Evolutionary conservation across 2,797 vertebrate genomes (phyloP).

Genomic region (Botia kubotai): DNA sequence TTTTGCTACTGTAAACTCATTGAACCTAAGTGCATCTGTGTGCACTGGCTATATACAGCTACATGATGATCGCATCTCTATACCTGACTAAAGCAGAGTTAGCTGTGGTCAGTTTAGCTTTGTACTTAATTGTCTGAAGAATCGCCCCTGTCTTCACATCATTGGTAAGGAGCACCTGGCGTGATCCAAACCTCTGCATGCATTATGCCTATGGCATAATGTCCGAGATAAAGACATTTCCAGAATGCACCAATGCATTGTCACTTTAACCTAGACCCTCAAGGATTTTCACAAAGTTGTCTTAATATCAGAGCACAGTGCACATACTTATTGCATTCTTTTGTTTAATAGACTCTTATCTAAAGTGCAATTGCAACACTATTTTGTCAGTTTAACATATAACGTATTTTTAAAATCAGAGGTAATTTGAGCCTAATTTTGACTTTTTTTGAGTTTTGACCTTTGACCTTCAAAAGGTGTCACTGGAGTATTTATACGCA

Average conservation of each 20-base stretch:
- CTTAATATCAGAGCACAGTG: background rate
- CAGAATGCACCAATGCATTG: too few species aligned
- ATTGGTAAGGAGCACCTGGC: background rate
- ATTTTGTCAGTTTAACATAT: too few species aligned
- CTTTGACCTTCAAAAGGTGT: background rate
- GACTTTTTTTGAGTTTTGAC: background rate
- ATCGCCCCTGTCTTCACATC: background rate
- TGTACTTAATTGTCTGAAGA: background rate
- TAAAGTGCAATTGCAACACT: too few species aligned
- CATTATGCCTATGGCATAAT: constrained; percentile 18
- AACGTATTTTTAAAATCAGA: too few species aligned
- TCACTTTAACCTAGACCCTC: too few species aligned
- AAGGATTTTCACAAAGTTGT: too few species aligned
- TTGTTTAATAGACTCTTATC: background rate
- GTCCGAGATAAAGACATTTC: background rate
- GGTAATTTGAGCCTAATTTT: too few species aligned
- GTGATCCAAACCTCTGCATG: background rate
- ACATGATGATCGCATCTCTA: constrained; percentile 8
- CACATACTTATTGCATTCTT: background rate
- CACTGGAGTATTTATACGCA: background rate
- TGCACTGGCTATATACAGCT: background rate
- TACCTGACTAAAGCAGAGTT: background rate
- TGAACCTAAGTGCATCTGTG: background rate
- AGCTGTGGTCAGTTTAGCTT: background rate
- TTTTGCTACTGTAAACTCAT: background rate